phyloP scores from a whole-genome alignment of 2,888 invertebrate species.

The Perizoma flavofasciatum region DNA sequence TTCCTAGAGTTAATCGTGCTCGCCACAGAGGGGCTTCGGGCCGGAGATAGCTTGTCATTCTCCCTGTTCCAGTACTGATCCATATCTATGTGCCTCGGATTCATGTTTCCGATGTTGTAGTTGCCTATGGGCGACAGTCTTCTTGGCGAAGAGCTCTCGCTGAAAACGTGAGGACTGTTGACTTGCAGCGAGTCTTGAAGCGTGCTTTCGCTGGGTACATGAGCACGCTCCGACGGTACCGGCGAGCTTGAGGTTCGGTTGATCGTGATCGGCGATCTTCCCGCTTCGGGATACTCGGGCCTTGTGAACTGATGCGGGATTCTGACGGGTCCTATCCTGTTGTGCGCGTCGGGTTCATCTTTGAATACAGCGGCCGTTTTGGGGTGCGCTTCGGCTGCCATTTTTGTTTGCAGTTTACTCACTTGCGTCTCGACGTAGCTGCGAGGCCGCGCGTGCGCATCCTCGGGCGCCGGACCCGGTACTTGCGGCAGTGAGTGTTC shows the following conservation, averaged over 20 bases:
- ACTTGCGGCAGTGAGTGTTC: constrained; percentile 54
- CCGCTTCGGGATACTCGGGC: constrained; percentile 52
- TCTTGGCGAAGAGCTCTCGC: constrained; percentile 72
- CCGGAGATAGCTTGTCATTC: constrained; percentile 59
- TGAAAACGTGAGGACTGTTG: constrained; percentile 73
- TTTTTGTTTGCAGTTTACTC: constrained; percentile 70
- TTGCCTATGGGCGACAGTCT: constrained; percentile 75
- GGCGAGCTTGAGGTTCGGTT: constrained; percentile 69
- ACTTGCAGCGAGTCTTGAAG: constrained; percentile 65
- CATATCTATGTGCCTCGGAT: constrained; percentile 76
- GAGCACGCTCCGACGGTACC: constrained; percentile 43
- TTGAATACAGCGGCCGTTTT: constrained; percentile 46
- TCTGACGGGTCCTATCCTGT: constrained; percentile 62
- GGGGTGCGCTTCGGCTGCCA: constrained; percentile 66
- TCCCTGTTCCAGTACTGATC: constrained; percentile 72
- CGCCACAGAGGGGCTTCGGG: constrained; percentile 62
- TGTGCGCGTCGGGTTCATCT: constrained; percentile 61
- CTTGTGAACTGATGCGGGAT: constrained; percentile 64
- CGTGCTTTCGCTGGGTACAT: constrained; percentile 56
- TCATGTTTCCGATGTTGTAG: constrained; percentile 81
- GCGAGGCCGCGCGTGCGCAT: constrained; percentile 52
- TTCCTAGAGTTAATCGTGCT: constrained; percentile 68
- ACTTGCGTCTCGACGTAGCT: constrained; percentile 79
- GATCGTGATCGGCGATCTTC: constrained; percentile 57
- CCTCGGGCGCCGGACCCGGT: constrained; percentile 45